phyloP scores from a whole-genome alignment of 2,113 vertebrate species.

The Canis aureus region DNA sequence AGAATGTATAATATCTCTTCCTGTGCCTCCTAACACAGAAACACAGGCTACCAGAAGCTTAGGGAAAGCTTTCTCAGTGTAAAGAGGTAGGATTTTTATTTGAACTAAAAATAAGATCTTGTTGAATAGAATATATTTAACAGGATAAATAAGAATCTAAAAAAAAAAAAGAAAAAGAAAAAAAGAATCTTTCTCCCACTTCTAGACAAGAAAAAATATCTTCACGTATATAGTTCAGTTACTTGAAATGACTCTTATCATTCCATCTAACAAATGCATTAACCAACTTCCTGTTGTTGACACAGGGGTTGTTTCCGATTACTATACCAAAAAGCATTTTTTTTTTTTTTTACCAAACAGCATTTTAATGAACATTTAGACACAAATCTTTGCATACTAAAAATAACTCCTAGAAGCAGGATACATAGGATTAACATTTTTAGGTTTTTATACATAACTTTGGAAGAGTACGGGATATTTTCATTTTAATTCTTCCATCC shows the following conservation, averaged over 20 bases:
- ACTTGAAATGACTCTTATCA: slow-evolving; percentile 17
- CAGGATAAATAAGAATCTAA: not conserved
- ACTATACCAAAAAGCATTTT: not conserved
- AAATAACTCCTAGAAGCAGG: slow-evolving; percentile 11
- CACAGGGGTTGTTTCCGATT: not conserved
- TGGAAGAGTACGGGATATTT: not conserved
- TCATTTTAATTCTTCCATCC: slow-evolving; percentile 16
- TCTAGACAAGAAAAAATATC: not conserved
- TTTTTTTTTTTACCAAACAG: not conserved
- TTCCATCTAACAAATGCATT: slow-evolving; percentile 43
- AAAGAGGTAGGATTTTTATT: slow-evolving; percentile 60
- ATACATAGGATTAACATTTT: not conserved
- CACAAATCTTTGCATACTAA: not conserved
- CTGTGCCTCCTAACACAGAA: not conserved
- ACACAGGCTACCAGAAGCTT: not conserved
- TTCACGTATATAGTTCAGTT: not conserved
- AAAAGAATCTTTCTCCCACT: not conserved
- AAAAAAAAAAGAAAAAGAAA: not conserved
- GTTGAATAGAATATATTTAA: slow-evolving; percentile 34
- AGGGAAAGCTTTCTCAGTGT: slow-evolving; percentile 20
- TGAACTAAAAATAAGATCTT: slow-evolving; percentile 59
- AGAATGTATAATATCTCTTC: slow-evolving; percentile 21
- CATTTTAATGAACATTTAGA: not conserved
- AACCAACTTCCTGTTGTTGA: not conserved
- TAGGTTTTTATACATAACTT: not conserved